Evolutionary conservation across 2,888 invertebrate species (phyloP).

Genomic region (Gandaritis pyraliata): DNA sequence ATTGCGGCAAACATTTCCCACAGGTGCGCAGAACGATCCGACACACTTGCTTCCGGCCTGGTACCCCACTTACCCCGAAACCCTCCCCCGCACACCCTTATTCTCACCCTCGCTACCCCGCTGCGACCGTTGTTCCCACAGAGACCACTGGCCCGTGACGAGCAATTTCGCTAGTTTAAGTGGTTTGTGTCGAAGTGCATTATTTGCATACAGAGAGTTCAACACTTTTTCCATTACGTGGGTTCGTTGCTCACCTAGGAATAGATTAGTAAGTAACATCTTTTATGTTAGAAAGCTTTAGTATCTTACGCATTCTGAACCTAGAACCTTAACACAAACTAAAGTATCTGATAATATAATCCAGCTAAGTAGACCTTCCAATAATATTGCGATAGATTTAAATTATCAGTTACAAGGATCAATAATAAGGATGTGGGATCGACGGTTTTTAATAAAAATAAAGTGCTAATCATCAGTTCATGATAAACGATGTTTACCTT

Average conservation of each 20-base stretch:
- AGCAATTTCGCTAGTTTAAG: constrained; percentile 70
- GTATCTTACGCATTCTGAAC: neutral
- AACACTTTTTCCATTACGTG: constrained; percentile 24
- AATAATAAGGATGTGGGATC: constrained; percentile 30
- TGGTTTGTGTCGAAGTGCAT: constrained; percentile 50
- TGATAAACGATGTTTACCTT: constrained; percentile 45
- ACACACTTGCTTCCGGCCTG: constrained; percentile 76
- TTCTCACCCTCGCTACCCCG: constrained; percentile 49
- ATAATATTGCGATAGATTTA: neutral
- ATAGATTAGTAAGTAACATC: neutral
- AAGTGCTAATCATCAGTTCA: constrained; percentile 35
- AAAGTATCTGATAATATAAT: too few species aligned
- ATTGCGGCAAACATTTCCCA: constrained; percentile 72
- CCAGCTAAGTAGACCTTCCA: too few species aligned
- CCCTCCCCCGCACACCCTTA: constrained; percentile 49
- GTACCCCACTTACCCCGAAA: constrained; percentile 69
- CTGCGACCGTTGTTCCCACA: constrained; percentile 72
- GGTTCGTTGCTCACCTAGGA: constrained; percentile 8
- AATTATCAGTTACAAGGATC: constrained; percentile 10
- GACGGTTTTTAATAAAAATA: constrained; percentile 37
- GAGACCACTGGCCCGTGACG: constrained; percentile 68
- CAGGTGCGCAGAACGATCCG: constrained; percentile 77
- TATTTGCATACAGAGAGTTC: constrained; percentile 41
- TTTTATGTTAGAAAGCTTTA: neutral
- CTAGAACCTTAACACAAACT: too few species aligned